Percentiles rank a stretch among this genome's conserved stretches.
phyloP scores from a whole-genome alignment of 1,140 invertebrate species.

The Zaprionus gabonicus region DNA sequence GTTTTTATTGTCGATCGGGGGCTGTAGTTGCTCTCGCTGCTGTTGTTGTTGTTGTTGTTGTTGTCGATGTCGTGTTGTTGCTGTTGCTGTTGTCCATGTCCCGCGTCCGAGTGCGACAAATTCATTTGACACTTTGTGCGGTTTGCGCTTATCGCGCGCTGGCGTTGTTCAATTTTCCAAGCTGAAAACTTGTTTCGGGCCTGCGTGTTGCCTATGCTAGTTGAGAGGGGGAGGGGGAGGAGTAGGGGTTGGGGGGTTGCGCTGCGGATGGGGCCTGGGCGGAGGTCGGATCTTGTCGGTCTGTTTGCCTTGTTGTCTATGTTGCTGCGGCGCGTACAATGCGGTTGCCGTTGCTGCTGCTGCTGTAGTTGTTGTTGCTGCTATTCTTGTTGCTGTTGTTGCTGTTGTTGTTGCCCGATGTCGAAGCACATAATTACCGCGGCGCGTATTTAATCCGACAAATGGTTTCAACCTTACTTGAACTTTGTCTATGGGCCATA shows the following conservation, averaged over 20 bases:
- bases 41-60: constrained; percentile 1
- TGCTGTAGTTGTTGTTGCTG: not conserved
- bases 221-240: not conserved
- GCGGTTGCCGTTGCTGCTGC: constrained; percentile 32
- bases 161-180: constrained; percentile 46
- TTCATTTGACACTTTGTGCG: constrained; percentile 77
- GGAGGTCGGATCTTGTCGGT: constrained; percentile 60
- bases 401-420: constrained; percentile 17
- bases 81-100: constrained; percentile 14
- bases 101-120: constrained; percentile 65
- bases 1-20: constrained; percentile 41
- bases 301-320: constrained; percentile 75
- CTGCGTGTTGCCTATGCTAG: constrained; percentile 16
- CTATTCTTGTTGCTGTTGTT: constrained; percentile 9
- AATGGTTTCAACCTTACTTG: constrained; percentile 82
- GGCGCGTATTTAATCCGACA: constrained; percentile 82
- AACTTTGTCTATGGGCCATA: constrained; percentile 76
- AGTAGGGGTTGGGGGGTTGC: too few species aligned
- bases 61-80: not conserved
- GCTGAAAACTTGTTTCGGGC: constrained; percentile 71
- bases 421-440: constrained; percentile 81
- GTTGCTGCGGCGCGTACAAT: constrained; percentile 42
- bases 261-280: constrained; percentile 6
- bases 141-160: constrained; percentile 59
- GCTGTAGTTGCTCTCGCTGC: constrained; percentile 5